A percentile compares a stretch with the other conserved stretches of the same genome.
Evolutionary conservation across 2,113 vertebrate species (phyloP).

Genomic region (Tyrannus savana): DNA sequence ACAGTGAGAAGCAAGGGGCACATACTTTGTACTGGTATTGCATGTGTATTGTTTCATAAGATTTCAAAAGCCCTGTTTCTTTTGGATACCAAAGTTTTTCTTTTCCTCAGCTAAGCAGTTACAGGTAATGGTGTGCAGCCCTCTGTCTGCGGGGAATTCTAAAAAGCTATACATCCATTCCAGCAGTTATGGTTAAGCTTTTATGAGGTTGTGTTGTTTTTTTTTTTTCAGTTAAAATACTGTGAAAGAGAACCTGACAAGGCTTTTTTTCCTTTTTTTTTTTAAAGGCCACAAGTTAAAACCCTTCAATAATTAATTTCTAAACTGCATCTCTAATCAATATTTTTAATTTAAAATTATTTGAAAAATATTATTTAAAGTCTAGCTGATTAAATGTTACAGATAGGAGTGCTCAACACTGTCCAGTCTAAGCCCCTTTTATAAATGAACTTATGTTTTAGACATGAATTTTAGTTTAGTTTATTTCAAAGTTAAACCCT

Average conservation of each 20-base stretch:
- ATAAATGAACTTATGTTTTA: not conserved
- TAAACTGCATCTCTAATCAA: not conserved
- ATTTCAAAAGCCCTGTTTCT: slow-evolving; percentile 13
- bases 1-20: not conserved
- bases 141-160: not conserved
- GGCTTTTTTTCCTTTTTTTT: accelerated
- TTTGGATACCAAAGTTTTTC: not conserved
- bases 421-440: not conserved
- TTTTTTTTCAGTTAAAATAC: not conserved
- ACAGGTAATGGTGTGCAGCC: not conserved
- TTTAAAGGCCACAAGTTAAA: not conserved
- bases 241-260: not conserved
- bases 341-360: not conserved
- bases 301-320: not conserved
- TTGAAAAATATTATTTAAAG: not conserved
- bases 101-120: slow-evolving; percentile 7
- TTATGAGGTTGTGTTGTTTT: not conserved
- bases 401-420: not conserved
- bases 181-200: not conserved
- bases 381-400: not conserved
- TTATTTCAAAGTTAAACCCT: not conserved
- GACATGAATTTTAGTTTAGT: not conserved
- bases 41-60: not conserved
- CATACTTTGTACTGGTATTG: not conserved
- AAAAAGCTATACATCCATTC: not conserved